phyloP scores from a whole-genome alignment of 2,113 vertebrate genomes.

The Otolemur garnettii region DNA sequence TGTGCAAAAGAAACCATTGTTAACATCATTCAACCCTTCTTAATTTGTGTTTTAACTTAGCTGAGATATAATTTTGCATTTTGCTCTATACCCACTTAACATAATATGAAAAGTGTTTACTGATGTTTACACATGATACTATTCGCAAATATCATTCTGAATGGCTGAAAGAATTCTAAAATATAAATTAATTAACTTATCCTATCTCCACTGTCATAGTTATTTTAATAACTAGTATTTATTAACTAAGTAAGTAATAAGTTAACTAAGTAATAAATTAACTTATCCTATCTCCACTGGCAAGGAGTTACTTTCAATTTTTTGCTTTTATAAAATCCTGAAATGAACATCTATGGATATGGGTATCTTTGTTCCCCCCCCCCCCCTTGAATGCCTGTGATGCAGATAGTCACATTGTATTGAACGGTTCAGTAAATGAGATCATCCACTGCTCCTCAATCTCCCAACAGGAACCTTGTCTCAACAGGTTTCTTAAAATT shows the following conservation, averaged over 20 bases:
- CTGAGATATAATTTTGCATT: neutral
- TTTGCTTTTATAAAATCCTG: constrained; percentile 5
- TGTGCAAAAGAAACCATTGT: neutral
- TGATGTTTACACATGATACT: neutral
- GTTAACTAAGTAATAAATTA: neutral
- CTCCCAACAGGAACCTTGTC: neutral
- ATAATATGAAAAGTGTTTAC: neutral
- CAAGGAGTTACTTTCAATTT: neutral
- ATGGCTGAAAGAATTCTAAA: neutral
- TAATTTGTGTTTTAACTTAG: constrained; percentile 25
- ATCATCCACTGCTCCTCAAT: neutral
- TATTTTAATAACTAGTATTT: neutral
- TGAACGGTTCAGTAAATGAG: neutral
- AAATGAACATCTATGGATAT: constrained; percentile 7
- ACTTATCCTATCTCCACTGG: neutral
- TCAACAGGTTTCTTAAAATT: constrained; percentile 35
- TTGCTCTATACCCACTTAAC: neutral
- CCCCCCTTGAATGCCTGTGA: neutral
- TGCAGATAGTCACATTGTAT: neutral
- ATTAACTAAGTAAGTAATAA: no score
- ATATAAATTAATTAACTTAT: constrained; percentile 17
- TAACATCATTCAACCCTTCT: neutral
- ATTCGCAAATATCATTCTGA: constrained; percentile 29
- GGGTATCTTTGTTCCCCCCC: neutral
- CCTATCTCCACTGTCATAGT: neutral